These are phyloP conservation scores for Adineta ricciae DNA, from an alignment of 2,888 invertebrate genomes.

Conservation along the genomic window DNA sequence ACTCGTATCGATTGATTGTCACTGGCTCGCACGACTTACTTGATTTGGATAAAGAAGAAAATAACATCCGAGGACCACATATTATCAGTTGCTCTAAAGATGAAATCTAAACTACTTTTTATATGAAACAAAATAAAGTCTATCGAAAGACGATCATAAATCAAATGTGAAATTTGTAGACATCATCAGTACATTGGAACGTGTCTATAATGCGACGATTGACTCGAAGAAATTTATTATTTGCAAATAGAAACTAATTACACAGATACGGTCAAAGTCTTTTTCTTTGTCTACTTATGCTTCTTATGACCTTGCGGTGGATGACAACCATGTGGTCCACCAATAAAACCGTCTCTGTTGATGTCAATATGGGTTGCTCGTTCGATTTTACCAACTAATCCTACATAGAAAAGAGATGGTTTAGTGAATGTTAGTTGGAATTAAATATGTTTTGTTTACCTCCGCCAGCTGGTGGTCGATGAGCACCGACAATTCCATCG, in stretches of 20 bases:
- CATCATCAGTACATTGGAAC: too few relatives aligned
- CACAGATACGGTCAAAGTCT: background rate
- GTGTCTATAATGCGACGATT: too few relatives aligned
- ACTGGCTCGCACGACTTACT: background rate
- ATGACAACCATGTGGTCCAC: background rate
- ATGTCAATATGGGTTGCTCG: background rate
- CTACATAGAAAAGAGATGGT: background rate
- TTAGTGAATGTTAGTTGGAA: too few relatives aligned
- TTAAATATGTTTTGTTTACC: background rate
- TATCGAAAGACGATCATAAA: too few relatives aligned
- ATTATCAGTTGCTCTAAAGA: background rate
- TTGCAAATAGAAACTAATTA: background rate
- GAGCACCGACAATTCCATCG: background rate
- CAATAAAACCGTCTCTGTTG: background rate
- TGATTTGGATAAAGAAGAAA: background rate
- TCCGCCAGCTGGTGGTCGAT: background rate
- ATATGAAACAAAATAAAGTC: background rate
- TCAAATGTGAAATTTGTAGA: too few relatives aligned
- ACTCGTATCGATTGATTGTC: constrained; percentile 6
- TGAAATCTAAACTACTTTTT: background rate
- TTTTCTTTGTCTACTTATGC: background rate
- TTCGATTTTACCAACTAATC: background rate
- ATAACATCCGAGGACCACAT: background rate
- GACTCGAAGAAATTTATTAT: background rate
- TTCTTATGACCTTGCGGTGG: background rate